These are phyloP conservation scores for Cheilosia variabilis DNA, from an alignment of 2,888 invertebrate species.

Conservation along the genomic window DNA sequence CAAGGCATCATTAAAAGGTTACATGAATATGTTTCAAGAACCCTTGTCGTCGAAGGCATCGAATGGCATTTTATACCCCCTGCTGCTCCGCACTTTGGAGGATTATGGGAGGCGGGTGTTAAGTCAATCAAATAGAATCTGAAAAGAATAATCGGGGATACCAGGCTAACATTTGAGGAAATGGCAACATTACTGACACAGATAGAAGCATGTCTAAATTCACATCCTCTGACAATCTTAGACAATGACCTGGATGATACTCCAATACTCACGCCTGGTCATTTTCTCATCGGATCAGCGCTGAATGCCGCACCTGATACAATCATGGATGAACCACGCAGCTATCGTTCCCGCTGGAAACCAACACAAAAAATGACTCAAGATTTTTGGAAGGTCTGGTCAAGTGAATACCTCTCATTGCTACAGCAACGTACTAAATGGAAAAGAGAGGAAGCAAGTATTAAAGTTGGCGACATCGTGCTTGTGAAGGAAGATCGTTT, in stretches of 20 bases:
- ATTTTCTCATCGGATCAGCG: slow-evolving; percentile 54
- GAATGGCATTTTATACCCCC: slow-evolving; percentile 79
- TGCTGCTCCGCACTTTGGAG: slow-evolving; percentile 76
- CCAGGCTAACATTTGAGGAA: too few species aligned
- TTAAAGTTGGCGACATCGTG: too few species aligned
- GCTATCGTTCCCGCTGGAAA: slow-evolving; percentile 25
- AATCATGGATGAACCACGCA: slow-evolving; percentile 61
- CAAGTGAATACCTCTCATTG: slow-evolving; percentile 4
- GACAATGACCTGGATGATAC: slow-evolving; percentile 64
- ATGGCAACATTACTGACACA: too few species aligned
- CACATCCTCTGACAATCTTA: slow-evolving; percentile 1
- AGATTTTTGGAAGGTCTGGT: slow-evolving; percentile 56
- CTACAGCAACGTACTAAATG: slow-evolving; percentile 38
- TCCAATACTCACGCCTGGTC: slow-evolving; percentile 54
- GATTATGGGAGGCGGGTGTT: too few species aligned
- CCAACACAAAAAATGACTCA: slow-evolving; percentile 23
- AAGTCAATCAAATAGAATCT: too few species aligned
- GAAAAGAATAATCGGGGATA: too few species aligned
- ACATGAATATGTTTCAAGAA: too few species aligned
- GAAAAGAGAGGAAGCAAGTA: neutral
- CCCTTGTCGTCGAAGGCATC: too few species aligned
- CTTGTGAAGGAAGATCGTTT: too few species aligned
- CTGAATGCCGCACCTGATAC: slow-evolving; percentile 59
- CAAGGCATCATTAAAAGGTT: too few species aligned
- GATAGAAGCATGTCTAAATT: slow-evolving; percentile 75